Percentiles rank a stretch among this genome's conserved stretches.
Evolutionary conservation across 2,797 vertebrate species (phyloP).

Genomic region (Mormyrus hasselquistii): DNA sequence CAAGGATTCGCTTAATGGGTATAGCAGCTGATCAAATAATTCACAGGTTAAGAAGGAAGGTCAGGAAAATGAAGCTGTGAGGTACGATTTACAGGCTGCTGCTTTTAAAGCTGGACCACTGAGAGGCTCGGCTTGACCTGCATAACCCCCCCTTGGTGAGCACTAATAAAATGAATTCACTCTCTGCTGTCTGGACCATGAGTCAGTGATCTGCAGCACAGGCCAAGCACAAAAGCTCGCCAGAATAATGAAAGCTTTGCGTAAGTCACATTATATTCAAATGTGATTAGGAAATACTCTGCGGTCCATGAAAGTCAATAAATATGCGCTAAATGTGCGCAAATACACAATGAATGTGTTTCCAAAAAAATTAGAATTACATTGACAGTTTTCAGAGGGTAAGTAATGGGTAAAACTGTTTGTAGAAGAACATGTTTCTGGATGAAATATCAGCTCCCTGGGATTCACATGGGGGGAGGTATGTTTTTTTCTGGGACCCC

Average conservation of each 20-base stretch:
- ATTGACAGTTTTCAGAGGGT: neutral
- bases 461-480: neutral
- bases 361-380: neutral
- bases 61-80: neutral
- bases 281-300: slow-evolving; percentile 9
- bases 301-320: neutral
- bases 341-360: neutral
- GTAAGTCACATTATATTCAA: neutral
- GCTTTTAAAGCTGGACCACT: neutral
- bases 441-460: neutral
- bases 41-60: neutral
- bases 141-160: neutral
- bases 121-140: neutral
- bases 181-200: neutral
- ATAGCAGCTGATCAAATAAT: neutral
- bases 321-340: neutral
- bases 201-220: neutral
- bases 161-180: neutral
- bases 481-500: neutral
- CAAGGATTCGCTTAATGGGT: neutral
- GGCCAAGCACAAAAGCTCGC: neutral
- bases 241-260: neutral
- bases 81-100: neutral
- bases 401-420: neutral
- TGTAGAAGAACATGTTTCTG: neutral